Base-by-base conservation (phyloP, 2,888 invertebrate genomes). In the Lepidocyrtoides sp. region DNA sequence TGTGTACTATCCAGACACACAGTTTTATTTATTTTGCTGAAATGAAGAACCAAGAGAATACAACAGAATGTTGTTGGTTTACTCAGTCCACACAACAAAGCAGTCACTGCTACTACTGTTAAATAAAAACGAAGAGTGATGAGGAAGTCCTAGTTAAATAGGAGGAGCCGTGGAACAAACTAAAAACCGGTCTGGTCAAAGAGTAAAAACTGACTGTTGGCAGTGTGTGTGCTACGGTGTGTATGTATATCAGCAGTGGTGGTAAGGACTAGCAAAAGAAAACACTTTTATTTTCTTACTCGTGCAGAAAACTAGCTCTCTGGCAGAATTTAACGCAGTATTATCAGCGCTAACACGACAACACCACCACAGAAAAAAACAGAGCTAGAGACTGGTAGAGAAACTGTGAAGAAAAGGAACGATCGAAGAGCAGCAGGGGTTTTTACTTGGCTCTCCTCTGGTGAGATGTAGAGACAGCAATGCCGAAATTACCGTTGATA, bases 401-500 rank as follows among this genome's bases (percentile, higher is more conserved):
- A 44, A 29, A n/a, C n/a, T 75, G 75, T 60, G 79, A 66, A 41
- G 36, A 82, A 57, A 36, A 12, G 29, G 41, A 72, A 54, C 83
- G 83, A 87, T 82, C 87, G 87, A 91, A 82, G 79, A 86, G 51
- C 57, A 75, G 79, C 89, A 91, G 72, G 81, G 85, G 85, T 54
- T 63, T 51, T 77, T 48, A 66, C 66, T 85, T 82, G 41, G 66
- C 88, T 89, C 83, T 91, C 63, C 82, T 91, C 75, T 57, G 60
- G 75, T 75, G 60, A 82, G 88, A 84, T 69, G 84, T 88, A 60
- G 88, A 77, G 77, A 66, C 54, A 69, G 84, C 44, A 91, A 88
- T 91, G 91, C 91, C 88, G 75, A 81, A 91, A 88, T 88, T 23
- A 41, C 60, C 32, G 63, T 69, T 54, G 48, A 44, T 84, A 86